A percentile compares a stretch with the other conserved stretches of the same genome.
Conservation (phyloP, 2,888 invertebrate genomes). For the Nemotelus pantherinus region DNA sequence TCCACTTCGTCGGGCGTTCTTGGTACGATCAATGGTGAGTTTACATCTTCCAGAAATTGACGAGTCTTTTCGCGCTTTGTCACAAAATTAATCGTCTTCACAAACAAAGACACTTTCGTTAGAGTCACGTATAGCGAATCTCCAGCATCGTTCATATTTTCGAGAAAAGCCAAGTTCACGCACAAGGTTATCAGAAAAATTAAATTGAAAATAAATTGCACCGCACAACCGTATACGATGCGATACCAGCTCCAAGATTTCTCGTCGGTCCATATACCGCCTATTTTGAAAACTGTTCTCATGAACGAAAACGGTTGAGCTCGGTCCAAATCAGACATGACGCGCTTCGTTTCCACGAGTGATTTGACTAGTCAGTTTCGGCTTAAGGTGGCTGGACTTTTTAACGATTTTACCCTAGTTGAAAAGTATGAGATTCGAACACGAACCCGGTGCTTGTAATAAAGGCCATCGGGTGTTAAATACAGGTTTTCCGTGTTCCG, state of each 20-base stretch:
- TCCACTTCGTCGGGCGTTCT: background rate
- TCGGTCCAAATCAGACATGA: background rate
- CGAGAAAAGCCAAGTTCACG: background rate
- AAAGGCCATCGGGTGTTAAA: too few relatives aligned
- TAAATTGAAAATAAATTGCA: background rate
- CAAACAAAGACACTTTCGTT: slow-evolving; percentile 1
- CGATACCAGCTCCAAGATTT: background rate
- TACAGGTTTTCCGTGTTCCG: too few relatives aligned
- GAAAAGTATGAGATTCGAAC: too few relatives aligned
- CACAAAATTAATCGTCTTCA: slow-evolving; percentile 4
- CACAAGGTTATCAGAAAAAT: background rate
- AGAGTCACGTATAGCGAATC: slow-evolving; percentile 17
- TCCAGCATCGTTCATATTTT: background rate
- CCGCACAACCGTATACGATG: background rate
- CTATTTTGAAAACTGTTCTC: background rate
- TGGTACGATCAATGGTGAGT: background rate
- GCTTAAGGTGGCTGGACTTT: too few relatives aligned
- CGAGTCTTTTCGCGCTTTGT: background rate
- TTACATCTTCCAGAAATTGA: background rate
- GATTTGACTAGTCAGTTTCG: too few relatives aligned
- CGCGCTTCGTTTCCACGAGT: too few relatives aligned
- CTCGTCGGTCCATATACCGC: background rate
- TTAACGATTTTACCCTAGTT: too few relatives aligned
- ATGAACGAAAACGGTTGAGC: background rate
- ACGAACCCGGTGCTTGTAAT: too few relatives aligned